Base-by-base conservation (phyloP, 2,113 vertebrate species). In the Stercorarius parasiticus region DNA sequence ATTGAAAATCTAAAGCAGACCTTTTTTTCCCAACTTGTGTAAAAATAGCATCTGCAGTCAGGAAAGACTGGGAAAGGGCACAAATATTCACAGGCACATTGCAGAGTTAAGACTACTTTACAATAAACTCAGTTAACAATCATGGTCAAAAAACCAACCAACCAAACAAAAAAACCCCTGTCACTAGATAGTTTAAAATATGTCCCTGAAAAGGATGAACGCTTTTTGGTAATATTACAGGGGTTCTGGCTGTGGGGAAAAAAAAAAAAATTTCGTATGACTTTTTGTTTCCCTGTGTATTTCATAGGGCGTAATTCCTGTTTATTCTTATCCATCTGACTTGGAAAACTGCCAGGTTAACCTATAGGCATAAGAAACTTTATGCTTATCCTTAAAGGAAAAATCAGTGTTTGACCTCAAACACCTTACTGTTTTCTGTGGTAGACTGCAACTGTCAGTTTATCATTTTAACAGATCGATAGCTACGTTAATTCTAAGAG, bases 381-480 rank as follows among this genome's bases (percentile, higher is more conserved):
- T 58, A n/a, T 71, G 21, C 14, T 42, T 4, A 32, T 4, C 64
- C 32, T 66, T 72, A 65, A 85, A 92, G 53, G 64, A 53, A 72
- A 55, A 91, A 82, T 64, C 42, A 43, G 5, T 47, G 18, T 72
- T 93, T 96, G 73, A 85, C 78, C 81, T 94, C 70, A 61, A 59
- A 62, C 21, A 47, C 22, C 10, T 29, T 59, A 21, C n/a, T 56
- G 0, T 86, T 82, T 91, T 65, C 67, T 90, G 59, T 89, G 82
- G 86, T 40, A 61, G 93, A 94, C 73, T 65, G 45, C 58, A 78
- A 94, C 66, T 90, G 96, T 92, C 76, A 78, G 80, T 90, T 95
- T 97, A 95, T 97, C 95, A 90, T 98, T 97, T 97, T 96, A 97
- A 96, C 89, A 97, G 95, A 97, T 98, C 95, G 90, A 96, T 97